Percentiles rank a stretch among this genome's conserved stretches.
Evolutionary conservation across 2,113 vertebrate species (phyloP).

Genomic region (Ellobius talpinus): DNA sequence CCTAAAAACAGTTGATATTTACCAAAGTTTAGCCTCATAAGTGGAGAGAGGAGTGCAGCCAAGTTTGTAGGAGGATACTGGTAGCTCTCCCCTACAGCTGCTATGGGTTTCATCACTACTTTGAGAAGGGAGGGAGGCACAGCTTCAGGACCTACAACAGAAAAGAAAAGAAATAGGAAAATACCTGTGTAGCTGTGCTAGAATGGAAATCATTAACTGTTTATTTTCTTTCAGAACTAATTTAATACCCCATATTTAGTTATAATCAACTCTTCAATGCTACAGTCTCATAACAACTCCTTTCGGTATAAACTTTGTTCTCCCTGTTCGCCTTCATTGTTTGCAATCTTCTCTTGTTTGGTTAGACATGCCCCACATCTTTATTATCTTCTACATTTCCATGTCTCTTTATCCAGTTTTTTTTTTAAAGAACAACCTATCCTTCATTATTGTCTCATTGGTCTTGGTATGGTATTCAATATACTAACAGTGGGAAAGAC

Average conservation of each 20-base stretch:
- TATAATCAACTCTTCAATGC: neutral
- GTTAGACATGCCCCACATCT: neutral
- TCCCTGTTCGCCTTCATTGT: neutral
- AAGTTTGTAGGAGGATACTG: conserved; percentile 97
- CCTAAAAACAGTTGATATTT: conserved; percentile 66
- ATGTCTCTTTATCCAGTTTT: neutral
- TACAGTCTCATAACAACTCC: neutral
- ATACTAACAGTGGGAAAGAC: neutral
- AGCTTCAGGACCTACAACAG: conserved; percentile 91
- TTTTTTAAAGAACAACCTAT: neutral
- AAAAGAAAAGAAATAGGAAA: neutral
- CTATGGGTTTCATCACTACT: conserved; percentile 89
- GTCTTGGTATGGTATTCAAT: neutral
- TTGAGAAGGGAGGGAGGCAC: conserved; percentile 87
- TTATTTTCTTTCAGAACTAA: neutral
- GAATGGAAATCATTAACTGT: neutral
- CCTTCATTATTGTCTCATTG: neutral
- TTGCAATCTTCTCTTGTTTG: neutral
- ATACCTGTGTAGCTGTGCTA: neutral
- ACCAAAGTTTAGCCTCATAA: conserved; percentile 97
- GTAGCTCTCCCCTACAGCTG: conserved; percentile 88
- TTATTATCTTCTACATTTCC: neutral
- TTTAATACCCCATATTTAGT: neutral
- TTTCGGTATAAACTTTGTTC: neutral
- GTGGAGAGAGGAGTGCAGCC: conserved; percentile 93